phyloP scores from a whole-genome alignment of 2,113 vertebrate species.

The Hippoglossus stenolepis region DNA sequence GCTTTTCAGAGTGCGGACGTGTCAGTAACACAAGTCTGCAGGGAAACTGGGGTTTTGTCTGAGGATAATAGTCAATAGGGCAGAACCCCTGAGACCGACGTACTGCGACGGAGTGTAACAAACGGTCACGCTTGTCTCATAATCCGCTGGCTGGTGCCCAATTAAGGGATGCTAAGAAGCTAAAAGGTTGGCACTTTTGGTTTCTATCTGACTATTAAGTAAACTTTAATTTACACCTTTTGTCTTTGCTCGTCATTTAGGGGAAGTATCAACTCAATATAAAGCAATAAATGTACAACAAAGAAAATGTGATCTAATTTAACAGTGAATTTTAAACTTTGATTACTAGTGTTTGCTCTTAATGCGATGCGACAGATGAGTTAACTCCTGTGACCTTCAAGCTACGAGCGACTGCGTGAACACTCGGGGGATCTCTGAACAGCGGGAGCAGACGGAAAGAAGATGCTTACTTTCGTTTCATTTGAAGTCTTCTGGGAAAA shows the following conservation, averaged over 20 bases:
- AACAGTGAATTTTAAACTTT: neutral
- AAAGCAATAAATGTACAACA: neutral
- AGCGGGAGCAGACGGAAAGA: constrained; percentile 24
- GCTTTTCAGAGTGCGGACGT: constrained; percentile 66
- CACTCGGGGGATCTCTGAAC: constrained; percentile 29
- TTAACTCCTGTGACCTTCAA: constrained; percentile 55
- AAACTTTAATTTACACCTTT: neutral
- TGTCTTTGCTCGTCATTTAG: neutral
- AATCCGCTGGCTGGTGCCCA: constrained; percentile 37
- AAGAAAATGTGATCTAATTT: neutral
- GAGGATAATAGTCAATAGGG: constrained; percentile 71
- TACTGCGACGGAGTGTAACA: constrained; percentile 39
- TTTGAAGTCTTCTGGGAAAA: neutral
- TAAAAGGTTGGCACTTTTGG: constrained; percentile 13
- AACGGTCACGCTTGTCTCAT: constrained; percentile 46
- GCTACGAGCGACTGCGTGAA: constrained; percentile 20
- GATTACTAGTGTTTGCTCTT: neutral
- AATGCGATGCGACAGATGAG: constrained; percentile 8
- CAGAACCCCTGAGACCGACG: constrained; percentile 57
- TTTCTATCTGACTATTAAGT: neutral
- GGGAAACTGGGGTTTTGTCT: constrained; percentile 72
- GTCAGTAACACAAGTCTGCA: constrained; percentile 78
- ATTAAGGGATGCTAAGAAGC: constrained; percentile 55
- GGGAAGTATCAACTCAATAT: neutral
- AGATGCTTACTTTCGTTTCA: constrained; percentile 24